phyloP scores from a whole-genome alignment of 2,797 vertebrate genomes.

The Sandelia bainsii region DNA sequence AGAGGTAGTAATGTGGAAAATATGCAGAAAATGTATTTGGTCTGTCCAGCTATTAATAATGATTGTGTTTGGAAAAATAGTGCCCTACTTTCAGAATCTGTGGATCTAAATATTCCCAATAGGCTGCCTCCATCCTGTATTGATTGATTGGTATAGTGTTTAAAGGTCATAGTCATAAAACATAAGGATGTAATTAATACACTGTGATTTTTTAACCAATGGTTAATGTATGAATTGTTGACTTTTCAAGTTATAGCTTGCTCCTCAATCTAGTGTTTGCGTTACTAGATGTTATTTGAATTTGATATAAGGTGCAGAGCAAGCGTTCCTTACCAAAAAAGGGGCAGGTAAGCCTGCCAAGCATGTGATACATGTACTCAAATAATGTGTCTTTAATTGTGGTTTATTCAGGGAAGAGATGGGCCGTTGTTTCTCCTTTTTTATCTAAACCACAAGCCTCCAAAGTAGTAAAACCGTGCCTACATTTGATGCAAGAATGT shows the following conservation, averaged over 20 bases:
- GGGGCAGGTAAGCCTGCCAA: constrained; percentile 16
- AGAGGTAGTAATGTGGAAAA: constrained; percentile 68
- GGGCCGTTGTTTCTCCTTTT: constrained; percentile 54
- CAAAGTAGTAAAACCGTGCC: constrained; percentile 62
- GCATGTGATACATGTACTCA: constrained; percentile 51
- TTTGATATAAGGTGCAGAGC: constrained; percentile 49
- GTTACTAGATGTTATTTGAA: constrained; percentile 51
- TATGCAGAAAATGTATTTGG: constrained; percentile 85
- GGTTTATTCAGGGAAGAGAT: constrained; percentile 53
- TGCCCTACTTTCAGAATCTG: constrained; percentile 86
- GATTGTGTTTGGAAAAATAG: constrained; percentile 85
- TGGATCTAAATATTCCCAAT: constrained; percentile 87
- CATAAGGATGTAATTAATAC: constrained; percentile 85
- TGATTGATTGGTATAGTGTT: constrained; percentile 85
- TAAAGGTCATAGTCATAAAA: constrained; percentile 89
- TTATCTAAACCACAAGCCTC: constrained; percentile 60
- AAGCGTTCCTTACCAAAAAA: constrained; percentile 30
- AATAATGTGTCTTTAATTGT: constrained; percentile 57
- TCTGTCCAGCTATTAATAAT: constrained; percentile 85
- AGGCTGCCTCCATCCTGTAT: constrained; percentile 77
- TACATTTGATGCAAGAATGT: constrained; percentile 51
- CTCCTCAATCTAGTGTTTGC: constrained; percentile 59
- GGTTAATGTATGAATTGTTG: constrained; percentile 77
- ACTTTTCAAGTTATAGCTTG: constrained; percentile 64
- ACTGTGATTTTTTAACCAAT: constrained; percentile 77